Conservation (phyloP, 2,888 invertebrate genomes). For the Eupithecia centaureata region DNA sequence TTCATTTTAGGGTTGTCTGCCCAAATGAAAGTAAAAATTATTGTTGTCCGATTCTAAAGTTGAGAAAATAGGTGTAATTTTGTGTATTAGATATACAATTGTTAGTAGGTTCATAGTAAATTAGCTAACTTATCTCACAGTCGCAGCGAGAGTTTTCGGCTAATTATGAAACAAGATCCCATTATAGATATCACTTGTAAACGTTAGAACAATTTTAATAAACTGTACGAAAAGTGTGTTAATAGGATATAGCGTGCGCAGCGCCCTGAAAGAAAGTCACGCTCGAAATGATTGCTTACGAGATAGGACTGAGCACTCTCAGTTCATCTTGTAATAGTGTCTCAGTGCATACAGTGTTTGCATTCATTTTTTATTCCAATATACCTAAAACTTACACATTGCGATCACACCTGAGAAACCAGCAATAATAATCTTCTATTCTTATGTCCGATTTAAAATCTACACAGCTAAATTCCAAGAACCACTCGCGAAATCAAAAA, state of each 20-base stretch:
- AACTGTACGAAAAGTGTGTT: conserved; percentile 57
- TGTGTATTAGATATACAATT: not conserved
- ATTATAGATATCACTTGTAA: conserved; percentile 38
- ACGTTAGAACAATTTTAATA: conserved; percentile 40
- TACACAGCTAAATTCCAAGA: conserved; percentile 1
- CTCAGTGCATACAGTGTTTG: conserved; percentile 18
- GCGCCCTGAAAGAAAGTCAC: conserved; percentile 75
- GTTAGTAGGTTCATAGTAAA: not conserved
- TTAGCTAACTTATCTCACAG: not conserved
- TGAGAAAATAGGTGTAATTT: not conserved
- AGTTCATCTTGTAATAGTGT: conserved; percentile 25
- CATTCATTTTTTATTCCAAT: not conserved
- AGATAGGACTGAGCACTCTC: conserved; percentile 45
- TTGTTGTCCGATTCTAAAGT: not conserved
- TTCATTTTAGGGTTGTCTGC: conserved; percentile 59
- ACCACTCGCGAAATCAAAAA: conserved; percentile 40
- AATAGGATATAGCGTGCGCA: conserved; percentile 64
- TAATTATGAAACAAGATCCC: conserved; percentile 41
- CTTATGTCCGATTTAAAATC: not conserved
- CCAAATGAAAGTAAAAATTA: conserved; percentile 28
- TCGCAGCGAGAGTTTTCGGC: conserved; percentile 38
- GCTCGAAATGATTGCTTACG: conserved; percentile 67
- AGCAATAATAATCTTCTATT: not conserved
- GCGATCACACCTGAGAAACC: not conserved
- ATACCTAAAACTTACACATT: too few species aligned